A percentile compares a stretch with the other conserved stretches of the same genome.
Evolutionary conservation across 2,797 vertebrate genomes (phyloP).

Genomic region (Rhinella marina): DNA sequence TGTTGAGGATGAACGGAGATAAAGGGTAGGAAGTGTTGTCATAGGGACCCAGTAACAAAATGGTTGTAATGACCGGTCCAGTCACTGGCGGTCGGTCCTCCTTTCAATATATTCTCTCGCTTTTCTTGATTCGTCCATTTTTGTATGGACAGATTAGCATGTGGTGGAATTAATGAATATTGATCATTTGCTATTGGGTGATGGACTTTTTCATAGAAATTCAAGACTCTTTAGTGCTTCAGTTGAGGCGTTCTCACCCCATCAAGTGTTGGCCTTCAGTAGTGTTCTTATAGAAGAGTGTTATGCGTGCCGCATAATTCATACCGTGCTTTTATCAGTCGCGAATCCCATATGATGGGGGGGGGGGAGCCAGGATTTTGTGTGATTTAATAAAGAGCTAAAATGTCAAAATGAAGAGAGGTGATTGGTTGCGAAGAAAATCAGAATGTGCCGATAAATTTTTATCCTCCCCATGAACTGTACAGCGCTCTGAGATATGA

Average conservation of each 20-base stretch:
- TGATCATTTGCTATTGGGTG: neutral
- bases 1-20: neutral
- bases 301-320: neutral
- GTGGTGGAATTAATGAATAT: neutral
- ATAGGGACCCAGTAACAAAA: neutral
- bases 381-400: neutral
- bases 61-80: neutral
- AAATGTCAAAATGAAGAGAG: neutral
- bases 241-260: neutral
- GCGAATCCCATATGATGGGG: neutral
- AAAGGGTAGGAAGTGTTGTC: neutral
- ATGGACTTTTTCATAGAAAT: neutral
- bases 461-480: neutral
- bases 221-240: neutral
- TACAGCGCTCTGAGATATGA: conserved; percentile 22
- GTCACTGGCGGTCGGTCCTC: no score
- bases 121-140: neutral
- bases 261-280: neutral
- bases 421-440: neutral
- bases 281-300: conserved; percentile 3
- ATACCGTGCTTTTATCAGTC: neutral
- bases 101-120: neutral
- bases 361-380: neutral
- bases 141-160: neutral
- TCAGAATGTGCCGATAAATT: neutral